A percentile compares a stretch with the other conserved stretches of the same genome.
Evolutionary conservation across 1,140 invertebrate species (phyloP).

Genomic region (Bombus superbus): DNA sequence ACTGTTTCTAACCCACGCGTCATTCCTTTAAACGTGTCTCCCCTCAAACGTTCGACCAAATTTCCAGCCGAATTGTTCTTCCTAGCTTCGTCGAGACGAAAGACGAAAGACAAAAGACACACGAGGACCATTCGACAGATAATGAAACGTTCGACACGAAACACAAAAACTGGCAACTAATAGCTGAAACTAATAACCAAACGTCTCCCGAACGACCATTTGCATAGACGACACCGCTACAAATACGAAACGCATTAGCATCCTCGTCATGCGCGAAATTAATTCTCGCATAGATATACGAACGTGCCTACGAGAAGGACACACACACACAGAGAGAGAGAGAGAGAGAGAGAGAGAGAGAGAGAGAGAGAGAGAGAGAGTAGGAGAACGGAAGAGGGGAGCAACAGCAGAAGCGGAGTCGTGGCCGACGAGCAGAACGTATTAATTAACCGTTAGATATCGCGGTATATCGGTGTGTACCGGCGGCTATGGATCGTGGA

Average conservation of each 20-base stretch:
- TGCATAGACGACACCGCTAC: neutral
- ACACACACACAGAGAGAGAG: too few relatives aligned
- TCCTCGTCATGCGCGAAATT: conserved; percentile 7
- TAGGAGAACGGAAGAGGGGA: neutral
- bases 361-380: neutral
- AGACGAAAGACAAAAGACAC: too few relatives aligned
- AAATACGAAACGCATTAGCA: conserved; percentile 16
- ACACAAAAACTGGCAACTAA: too few relatives aligned
- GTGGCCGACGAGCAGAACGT: conserved; percentile 32
- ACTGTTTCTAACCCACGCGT: neutral
- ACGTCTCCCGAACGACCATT: neutral
- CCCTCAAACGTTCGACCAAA: too few relatives aligned
- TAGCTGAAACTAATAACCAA: neutral
- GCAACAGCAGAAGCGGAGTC: neutral
- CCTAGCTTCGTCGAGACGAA: too few relatives aligned
- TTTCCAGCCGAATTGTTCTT: too few relatives aligned
- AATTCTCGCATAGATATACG: neutral
- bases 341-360: too few relatives aligned
- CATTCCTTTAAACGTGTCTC: neutral
- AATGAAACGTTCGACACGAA: too few relatives aligned
- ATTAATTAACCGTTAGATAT: conserved; percentile 53
- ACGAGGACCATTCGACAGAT: too few relatives aligned
- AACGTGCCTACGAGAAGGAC: too few relatives aligned
- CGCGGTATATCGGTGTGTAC: neutral
- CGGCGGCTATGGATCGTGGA: neutral